Evolutionary conservation across 2,888 invertebrate genomes (phyloP), one percentile per base, ranked within the genome.

Genomic region (Scaptomyza caliginosa): DNA sequence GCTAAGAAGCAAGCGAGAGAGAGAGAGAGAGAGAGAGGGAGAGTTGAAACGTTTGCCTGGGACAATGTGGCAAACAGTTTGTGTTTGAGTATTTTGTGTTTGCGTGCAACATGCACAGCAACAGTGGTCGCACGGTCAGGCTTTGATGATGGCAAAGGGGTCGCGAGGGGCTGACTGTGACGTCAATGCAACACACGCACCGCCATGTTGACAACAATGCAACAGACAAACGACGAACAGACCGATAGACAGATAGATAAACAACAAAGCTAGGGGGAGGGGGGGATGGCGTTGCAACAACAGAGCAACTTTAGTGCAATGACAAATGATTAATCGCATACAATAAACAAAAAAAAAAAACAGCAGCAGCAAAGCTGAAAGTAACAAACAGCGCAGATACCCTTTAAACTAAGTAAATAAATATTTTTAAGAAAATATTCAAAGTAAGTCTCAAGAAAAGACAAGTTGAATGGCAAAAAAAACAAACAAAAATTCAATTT

Each of bases 51-150:
- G 21, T 10, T 58, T 58, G 42, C 34, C 55, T 56, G 64, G 63
- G 45, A 56, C 58, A 82, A 60, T 75, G 75, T 71, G 64, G 60
- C 67, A 68, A 70, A 48, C 67, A 67, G 76, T 72, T 60, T 71
- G 73, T 67, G 57, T 65, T 66, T 72, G 58, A 55, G 34, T 73
- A 76, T 72, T 76, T 73, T 67, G 67, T 63, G 85, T 70, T 77
- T 80, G 81, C 80, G 80, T 80, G 80, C 80, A 80, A 86, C 86
- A 86, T 80, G 80, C 81, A 84, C 81, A 73, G 45, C n/a, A n/a
- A 75, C 59, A 51, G 17, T 4, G 39, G 40, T 46, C n/a, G 23
- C 32, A 40, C 10, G 40, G 40, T 19, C 32, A 13, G 13, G 10
- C 10, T 24, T 40, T 7, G 13, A 13, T 4, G 10, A 2, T 8